phyloP scores from a whole-genome alignment of 2,797 vertebrate species.

The Urophycis tenuis region DNA sequence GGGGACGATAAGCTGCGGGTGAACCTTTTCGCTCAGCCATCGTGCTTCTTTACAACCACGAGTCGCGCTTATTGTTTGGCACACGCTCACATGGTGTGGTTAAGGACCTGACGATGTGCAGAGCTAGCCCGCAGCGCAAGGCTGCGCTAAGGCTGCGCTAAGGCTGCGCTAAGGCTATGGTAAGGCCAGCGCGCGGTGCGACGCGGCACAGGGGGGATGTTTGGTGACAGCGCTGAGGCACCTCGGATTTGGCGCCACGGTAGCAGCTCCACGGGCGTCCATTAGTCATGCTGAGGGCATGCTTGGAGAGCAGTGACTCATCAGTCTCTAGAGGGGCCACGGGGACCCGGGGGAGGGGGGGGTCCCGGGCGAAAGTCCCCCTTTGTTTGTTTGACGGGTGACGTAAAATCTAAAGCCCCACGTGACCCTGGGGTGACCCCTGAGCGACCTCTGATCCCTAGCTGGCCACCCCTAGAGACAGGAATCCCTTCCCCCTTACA shows the following conservation, averaged over 20 bases:
- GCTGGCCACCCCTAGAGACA: constrained; percentile 55
- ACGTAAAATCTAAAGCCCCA: constrained; percentile 53
- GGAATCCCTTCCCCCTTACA: background rate
- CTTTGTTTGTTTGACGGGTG: constrained; percentile 63
- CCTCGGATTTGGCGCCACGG: background rate
- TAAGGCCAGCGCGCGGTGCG: too few relatives aligned
- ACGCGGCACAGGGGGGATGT: background rate
- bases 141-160: too few relatives aligned
- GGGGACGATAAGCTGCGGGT: background rate
- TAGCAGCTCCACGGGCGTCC: background rate
- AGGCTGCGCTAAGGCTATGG: too few relatives aligned
- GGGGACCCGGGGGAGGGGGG: constrained; percentile 13
- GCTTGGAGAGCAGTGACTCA: constrained; percentile 35
- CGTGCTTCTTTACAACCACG: background rate
- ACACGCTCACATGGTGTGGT: background rate
- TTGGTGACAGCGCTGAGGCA: background rate
- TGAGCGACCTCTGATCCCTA: constrained; percentile 60
- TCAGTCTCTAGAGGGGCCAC: constrained; percentile 34
- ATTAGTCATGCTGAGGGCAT: constrained; percentile 18
- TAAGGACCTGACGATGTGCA: background rate
- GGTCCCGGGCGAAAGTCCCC: constrained; percentile 19
- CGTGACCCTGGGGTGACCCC: constrained; percentile 57
- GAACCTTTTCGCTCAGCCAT: background rate
- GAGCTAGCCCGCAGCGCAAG: background rate
- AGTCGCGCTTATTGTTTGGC: background rate